Conservation (phyloP, 2,888 invertebrate species). For the Lydus trimaculatus region DNA sequence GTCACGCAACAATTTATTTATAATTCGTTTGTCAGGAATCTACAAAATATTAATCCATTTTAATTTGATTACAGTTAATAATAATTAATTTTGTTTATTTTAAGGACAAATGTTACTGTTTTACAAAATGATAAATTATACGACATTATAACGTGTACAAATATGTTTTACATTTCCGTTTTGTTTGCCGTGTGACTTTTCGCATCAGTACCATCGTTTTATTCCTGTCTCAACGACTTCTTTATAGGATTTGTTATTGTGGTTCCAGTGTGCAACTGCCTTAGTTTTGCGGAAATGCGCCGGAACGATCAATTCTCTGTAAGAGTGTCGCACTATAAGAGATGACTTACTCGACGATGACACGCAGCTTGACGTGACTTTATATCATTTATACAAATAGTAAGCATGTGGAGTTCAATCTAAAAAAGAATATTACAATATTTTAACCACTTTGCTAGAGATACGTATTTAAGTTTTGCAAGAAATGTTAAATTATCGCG, state of each 20-base stretch:
- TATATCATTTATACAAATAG: constrained; percentile 13
- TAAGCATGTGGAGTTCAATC: not conserved
- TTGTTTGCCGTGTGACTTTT: not conserved
- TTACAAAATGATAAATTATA: not conserved
- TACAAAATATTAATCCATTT: not conserved
- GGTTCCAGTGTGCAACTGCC: not conserved
- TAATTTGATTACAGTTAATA: not conserved
- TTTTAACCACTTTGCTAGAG: not conserved
- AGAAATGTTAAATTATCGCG: not conserved
- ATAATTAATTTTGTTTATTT: not conserved
- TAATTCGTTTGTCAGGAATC: no score
- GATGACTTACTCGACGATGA: constrained; percentile 35
- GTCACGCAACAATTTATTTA: not conserved
- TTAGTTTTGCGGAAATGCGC: constrained; percentile 9
- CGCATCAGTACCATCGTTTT: not conserved
- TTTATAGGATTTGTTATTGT: not conserved
- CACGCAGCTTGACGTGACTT: constrained; percentile 39
- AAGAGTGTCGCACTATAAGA: constrained; percentile 26
- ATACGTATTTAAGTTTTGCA: not conserved
- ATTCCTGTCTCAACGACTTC: not conserved
- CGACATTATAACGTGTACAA: not conserved
- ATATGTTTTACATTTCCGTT: not conserved
- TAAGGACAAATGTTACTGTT: not conserved
- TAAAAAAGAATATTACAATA: not conserved
- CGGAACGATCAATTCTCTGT: constrained; percentile 20